Percentiles rank a stretch among this genome's conserved stretches.
Conservation (phyloP, 2,888 invertebrate genomes). For the Falcaria lacertinaria region DNA sequence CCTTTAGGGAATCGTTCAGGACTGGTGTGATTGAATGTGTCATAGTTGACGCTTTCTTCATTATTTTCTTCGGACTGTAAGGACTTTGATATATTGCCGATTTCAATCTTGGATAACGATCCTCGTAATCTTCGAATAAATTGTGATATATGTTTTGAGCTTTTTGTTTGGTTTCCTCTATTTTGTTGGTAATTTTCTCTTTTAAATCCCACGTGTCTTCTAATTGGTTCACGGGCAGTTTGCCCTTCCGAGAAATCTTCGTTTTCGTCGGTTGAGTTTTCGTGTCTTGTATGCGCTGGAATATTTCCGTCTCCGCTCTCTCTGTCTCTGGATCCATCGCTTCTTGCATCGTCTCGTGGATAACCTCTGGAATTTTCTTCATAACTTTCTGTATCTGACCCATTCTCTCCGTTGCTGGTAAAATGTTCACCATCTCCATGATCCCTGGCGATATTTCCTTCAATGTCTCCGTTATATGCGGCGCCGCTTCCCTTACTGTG, state of each 20-base stretch:
- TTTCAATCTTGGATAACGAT: constrained; percentile 42
- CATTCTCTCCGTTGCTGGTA: constrained; percentile 52
- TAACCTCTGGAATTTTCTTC: constrained; percentile 56
- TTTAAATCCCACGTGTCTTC: constrained; percentile 39
- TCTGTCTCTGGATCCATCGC: constrained; percentile 51
- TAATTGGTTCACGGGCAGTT: constrained; percentile 30
- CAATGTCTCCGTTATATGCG: constrained; percentile 66
- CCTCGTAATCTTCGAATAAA: constrained; percentile 59
- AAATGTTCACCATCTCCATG: constrained; percentile 64
- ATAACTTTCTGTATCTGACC: constrained; percentile 57
- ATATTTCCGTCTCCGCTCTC: constrained; percentile 36
- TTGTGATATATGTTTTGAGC: constrained; percentile 59
- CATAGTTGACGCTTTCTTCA: constrained; percentile 51
- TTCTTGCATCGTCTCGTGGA: constrained; percentile 67
- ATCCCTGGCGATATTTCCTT: constrained; percentile 71
- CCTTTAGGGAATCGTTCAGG: constrained; percentile 61
- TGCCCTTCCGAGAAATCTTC: constrained; percentile 25
- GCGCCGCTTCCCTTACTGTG: constrained; percentile 66
- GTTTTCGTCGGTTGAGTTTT: constrained; percentile 23
- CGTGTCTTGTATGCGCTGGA: constrained; percentile 29
- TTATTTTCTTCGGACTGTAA: constrained; percentile 46
- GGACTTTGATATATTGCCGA: constrained; percentile 38
- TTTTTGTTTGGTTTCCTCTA: constrained; percentile 61
- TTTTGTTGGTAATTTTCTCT: constrained; percentile 49
- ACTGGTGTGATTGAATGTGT: constrained; percentile 56